Conservation (phyloP, 2,888 invertebrate genomes). For the Philereme transversata region DNA sequence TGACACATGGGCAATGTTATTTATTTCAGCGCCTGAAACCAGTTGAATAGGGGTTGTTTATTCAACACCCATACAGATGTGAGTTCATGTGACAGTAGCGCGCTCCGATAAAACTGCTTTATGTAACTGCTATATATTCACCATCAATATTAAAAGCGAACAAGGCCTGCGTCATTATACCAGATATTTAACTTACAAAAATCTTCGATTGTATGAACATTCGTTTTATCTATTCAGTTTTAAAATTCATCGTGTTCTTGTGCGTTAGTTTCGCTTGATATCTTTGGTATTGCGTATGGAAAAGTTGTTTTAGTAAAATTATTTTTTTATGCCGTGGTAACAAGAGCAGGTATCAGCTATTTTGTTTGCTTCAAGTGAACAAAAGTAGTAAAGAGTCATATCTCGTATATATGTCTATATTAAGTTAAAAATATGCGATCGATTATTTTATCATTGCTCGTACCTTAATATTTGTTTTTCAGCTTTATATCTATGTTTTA, state of each 20-base stretch:
- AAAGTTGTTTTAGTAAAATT: not conserved
- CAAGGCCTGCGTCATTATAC: conserved; percentile 63
- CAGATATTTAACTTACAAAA: conserved; percentile 65
- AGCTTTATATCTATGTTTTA: not conserved
- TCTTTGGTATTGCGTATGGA: conserved; percentile 36
- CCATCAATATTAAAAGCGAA: conserved; percentile 76
- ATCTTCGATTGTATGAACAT: conserved; percentile 44
- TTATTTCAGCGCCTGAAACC: conserved; percentile 9
- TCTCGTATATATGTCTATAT: too few species aligned
- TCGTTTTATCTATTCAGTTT: conserved; percentile 54
- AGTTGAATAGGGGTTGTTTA: conserved; percentile 35
- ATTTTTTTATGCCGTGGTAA: too few species aligned
- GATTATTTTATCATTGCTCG: not conserved
- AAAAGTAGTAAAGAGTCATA: not conserved
- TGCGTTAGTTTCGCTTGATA: conserved; percentile 30
- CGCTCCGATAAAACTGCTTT: conserved; percentile 39
- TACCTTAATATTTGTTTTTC: not conserved
- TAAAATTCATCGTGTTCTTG: conserved; percentile 54
- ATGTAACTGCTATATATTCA: conserved; percentile 71
- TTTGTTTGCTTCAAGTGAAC: not conserved
- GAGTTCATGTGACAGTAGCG: conserved; percentile 36
- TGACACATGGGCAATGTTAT: not conserved
- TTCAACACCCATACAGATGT: conserved; percentile 40
- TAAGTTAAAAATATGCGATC: not conserved
- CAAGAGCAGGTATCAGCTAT: not conserved